Conservation (phyloP, 2,113 vertebrate species). For the Limnothrissa miodon region DNA sequence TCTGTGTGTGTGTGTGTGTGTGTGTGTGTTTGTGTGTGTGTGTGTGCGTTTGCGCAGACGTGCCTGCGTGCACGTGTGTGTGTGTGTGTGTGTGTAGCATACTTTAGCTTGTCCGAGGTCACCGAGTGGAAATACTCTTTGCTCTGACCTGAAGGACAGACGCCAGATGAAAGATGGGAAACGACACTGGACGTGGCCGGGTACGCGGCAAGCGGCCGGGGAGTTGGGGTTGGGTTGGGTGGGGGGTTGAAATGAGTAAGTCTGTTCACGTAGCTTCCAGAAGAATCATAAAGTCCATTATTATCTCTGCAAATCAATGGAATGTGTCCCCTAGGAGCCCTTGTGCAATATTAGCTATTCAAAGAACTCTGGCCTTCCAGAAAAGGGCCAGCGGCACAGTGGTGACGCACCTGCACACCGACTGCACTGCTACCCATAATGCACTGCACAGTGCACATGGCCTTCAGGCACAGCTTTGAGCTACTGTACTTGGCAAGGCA, state of each 20-base stretch:
- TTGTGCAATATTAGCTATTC: not conserved
- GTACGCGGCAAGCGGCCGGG: too few species aligned
- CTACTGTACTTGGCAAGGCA: too few species aligned
- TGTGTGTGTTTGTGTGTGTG: too few species aligned
- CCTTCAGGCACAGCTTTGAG: too few species aligned
- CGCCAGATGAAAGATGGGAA: not conserved
- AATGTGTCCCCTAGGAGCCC: not conserved
- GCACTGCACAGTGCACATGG: not conserved
- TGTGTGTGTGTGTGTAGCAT: too few species aligned
- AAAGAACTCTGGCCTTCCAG: not conserved
- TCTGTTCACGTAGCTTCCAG: not conserved
- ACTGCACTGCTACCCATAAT: not conserved
- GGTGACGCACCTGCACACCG: not conserved
- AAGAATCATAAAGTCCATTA: not conserved
- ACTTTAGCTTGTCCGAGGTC: not conserved
- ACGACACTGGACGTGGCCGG: not conserved
- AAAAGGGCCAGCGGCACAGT: not conserved
- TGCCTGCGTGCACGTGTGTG: too few species aligned
- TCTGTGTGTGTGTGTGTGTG: too few species aligned
- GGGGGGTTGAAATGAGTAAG: too few species aligned
- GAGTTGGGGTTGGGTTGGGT: too few species aligned
- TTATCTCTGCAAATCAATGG: constrained; percentile 6
- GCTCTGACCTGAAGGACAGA: not conserved
- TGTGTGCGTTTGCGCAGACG: too few species aligned
- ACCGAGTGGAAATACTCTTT: not conserved